phyloP scores from a whole-genome alignment of 2,113 vertebrate genomes.

The Dinomys branickii region DNA sequence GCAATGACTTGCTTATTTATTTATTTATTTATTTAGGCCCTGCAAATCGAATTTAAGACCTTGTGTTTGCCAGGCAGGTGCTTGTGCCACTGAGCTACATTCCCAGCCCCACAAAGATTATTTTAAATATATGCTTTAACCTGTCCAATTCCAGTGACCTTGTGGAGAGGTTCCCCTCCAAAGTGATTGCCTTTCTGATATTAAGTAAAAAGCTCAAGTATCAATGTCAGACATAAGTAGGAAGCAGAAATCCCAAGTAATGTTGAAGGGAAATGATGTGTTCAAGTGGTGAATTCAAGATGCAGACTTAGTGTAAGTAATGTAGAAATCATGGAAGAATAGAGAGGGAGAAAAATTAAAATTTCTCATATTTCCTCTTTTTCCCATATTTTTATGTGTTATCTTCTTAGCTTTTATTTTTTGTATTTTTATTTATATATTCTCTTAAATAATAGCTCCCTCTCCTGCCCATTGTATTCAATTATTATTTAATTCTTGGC shows the following conservation, averaged over 20 bases:
- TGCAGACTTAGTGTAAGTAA: background rate
- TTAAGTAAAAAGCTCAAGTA: background rate
- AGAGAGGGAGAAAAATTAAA: background rate
- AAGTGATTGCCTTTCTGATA: background rate
- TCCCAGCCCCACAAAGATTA: too few species aligned
- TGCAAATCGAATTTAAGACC: too few species aligned
- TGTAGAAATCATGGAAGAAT: constrained; percentile 10
- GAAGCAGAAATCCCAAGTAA: background rate
- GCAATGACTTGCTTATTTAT: background rate
- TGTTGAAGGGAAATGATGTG: too few species aligned
- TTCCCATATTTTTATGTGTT: constrained; percentile 57
- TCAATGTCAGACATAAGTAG: background rate
- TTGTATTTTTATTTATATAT: background rate
- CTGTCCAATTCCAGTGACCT: background rate
- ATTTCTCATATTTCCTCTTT: background rate
- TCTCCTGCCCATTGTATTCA: constrained; percentile 67
- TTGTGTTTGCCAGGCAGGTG: too few species aligned
- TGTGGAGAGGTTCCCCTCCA: background rate
- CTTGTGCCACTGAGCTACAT: too few species aligned
- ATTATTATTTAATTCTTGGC: background rate
- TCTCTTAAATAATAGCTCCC: constrained; percentile 72
- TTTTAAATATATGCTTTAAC: background rate
- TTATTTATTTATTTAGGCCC: too few species aligned
- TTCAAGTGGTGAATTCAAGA: background rate
- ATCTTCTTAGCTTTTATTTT: constrained; percentile 36